phyloP scores from a whole-genome alignment of 2,888 invertebrate species.

The Rhamphomyia laevipes region DNA sequence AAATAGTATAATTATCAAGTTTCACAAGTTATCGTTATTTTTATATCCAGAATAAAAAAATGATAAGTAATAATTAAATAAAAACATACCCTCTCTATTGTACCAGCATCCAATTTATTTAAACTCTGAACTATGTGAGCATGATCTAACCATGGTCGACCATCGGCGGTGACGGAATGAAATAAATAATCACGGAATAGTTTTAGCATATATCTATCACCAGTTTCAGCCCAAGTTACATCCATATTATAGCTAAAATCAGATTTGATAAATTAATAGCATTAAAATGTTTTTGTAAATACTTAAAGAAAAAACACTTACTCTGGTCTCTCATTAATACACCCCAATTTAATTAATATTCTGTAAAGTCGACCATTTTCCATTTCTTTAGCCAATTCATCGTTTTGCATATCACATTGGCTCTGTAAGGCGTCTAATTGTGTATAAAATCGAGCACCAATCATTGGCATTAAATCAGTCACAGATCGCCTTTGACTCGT shows the following conservation, averaged over 20 bases:
- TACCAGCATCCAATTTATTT: slow-evolving; percentile 82
- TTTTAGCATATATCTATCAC: slow-evolving; percentile 96
- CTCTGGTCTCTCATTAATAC: slow-evolving; percentile 95
- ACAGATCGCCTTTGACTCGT: slow-evolving; percentile 61
- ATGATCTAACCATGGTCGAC: slow-evolving; percentile 92
- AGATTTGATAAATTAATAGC: slow-evolving; percentile 15
- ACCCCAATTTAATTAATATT: slow-evolving; percentile 79
- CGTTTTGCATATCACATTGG: slow-evolving; percentile 79
- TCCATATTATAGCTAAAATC: slow-evolving; percentile 81
- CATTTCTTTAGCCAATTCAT: slow-evolving; percentile 82
- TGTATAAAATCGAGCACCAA: slow-evolving; percentile 92
- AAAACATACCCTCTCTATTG: slow-evolving; percentile 55
- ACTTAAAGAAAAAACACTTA: slow-evolving; percentile 33
- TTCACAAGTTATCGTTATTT: too few relatives aligned
- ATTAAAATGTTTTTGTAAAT: slow-evolving; percentile 2
- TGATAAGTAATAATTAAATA: too few relatives aligned
- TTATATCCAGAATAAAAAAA: too few relatives aligned
- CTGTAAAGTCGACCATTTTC: slow-evolving; percentile 91
- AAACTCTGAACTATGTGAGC: slow-evolving; percentile 88
- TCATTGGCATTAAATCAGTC: slow-evolving; percentile 98
- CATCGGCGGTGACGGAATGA: slow-evolving; percentile 87
- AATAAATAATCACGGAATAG: slow-evolving; percentile 95
- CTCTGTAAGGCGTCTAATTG: slow-evolving; percentile 85
- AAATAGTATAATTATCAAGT: too few relatives aligned
- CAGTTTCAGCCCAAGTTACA: slow-evolving; percentile 93